phyloP scores from a whole-genome alignment of 2,888 invertebrate species.

The Mesorhabditis sp. region DNA sequence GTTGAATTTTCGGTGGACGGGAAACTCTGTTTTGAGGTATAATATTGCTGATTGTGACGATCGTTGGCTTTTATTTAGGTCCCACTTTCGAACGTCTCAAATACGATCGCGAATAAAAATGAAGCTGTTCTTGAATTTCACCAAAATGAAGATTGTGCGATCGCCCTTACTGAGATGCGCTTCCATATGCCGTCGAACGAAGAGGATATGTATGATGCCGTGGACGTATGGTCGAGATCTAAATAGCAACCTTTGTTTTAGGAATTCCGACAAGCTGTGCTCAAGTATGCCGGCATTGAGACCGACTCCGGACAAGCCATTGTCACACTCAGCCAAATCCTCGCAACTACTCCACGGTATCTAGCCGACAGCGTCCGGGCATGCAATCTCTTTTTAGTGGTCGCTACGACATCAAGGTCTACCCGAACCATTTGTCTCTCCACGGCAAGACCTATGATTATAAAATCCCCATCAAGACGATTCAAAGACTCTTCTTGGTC shows the following conservation, averaged over 20 bases:
- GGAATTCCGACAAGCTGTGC: constrained; percentile 91
- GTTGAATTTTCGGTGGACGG: constrained; percentile 52
- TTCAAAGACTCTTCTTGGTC: constrained; percentile 84
- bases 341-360: constrained; percentile 93
- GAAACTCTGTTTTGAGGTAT: constrained; percentile 74
- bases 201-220: constrained; percentile 70
- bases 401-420: constrained; percentile 92
- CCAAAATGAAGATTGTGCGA: constrained; percentile 88
- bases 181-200: constrained; percentile 89
- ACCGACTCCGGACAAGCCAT: constrained; percentile 87
- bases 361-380: neutral
- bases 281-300: constrained; percentile 93
- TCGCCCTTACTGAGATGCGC: constrained; percentile 92
- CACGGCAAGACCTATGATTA: constrained; percentile 99
- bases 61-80: constrained; percentile 58
- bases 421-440: constrained; percentile 82
- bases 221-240: constrained; percentile 63
- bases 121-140: constrained; percentile 91
- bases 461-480: constrained; percentile 96
- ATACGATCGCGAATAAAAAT: constrained; percentile 91
- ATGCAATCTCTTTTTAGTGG: constrained; percentile 69
- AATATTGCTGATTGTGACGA: neutral
- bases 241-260: constrained; percentile 59
- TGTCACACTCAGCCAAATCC: constrained; percentile 90
- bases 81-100: constrained; percentile 89